Conservation (phyloP, 2,797 vertebrate species). For the Sebastes matsubarae region DNA sequence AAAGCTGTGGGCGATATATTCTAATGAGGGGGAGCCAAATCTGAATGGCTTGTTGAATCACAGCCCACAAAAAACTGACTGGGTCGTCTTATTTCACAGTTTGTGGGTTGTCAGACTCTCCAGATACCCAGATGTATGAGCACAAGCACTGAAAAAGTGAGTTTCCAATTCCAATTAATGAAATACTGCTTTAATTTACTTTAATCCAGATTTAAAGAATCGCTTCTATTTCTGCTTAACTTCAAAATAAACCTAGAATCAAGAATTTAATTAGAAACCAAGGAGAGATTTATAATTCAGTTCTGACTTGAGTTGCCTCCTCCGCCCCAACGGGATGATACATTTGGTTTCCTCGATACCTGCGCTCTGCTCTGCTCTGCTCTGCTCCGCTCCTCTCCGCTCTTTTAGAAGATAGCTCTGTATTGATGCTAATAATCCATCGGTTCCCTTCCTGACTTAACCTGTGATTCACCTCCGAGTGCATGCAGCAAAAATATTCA, state of each 20-base stretch:
- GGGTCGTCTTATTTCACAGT: no score
- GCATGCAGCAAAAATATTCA: conserved; percentile 42
- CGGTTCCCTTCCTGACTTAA: conserved; percentile 31
- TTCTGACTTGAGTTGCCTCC: neutral
- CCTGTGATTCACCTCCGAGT: conserved; percentile 9
- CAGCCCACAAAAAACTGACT: no score
- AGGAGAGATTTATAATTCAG: neutral
- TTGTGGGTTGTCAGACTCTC: no score
- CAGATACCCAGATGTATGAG: no score
- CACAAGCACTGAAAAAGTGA: no score
- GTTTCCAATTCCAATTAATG: neutral
- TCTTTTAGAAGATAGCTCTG: neutral
- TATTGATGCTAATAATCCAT: conserved; percentile 30
- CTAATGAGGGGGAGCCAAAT: no score
- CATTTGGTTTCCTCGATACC: neutral
- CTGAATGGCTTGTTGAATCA: no score
- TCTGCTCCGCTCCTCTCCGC: neutral
- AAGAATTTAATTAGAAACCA: neutral
- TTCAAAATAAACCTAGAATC: neutral
- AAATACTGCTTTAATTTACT: neutral
- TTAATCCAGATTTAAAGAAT: neutral
- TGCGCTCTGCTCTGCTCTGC: neutral
- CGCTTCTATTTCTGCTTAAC: neutral
- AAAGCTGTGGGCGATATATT: no score
- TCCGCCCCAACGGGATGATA: neutral